These are phyloP conservation scores for Cynopterus sphinx DNA, from an alignment of 2,797 vertebrate genomes.

Conservation along the genomic window DNA sequence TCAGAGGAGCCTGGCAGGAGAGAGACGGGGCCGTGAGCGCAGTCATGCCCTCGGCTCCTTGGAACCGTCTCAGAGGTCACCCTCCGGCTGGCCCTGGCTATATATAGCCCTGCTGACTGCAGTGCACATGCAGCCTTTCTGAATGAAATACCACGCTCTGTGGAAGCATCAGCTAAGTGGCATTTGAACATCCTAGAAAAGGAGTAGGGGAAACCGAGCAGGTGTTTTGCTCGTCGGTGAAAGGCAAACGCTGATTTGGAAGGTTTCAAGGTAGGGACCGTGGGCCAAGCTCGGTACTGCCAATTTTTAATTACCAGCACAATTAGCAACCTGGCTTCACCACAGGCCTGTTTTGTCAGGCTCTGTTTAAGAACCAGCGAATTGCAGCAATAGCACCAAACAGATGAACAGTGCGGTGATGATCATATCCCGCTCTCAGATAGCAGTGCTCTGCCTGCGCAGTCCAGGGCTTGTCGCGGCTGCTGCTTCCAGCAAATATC, in stretches of 20 bases:
- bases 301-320: constrained; percentile 78
- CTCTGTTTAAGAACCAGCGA: constrained; percentile 54
- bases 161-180: constrained; percentile 12
- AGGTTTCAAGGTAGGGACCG: constrained; percentile 19
- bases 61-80: neutral
- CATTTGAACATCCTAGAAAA: constrained; percentile 59
- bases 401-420: neutral
- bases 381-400: neutral
- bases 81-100: neutral
- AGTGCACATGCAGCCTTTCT: neutral
- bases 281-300: constrained; percentile 47
- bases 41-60: neutral
- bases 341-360: constrained; percentile 57
- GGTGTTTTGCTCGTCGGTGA: constrained; percentile 59
- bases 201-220: constrained; percentile 55
- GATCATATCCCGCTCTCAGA: neutral
- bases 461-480: neutral
- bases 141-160: constrained; percentile 57
- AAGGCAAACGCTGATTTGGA: constrained; percentile 59
- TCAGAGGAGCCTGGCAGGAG: constrained; percentile 38
- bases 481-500: neutral
- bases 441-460: neutral
- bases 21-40: neutral
- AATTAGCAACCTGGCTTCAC: constrained; percentile 72
- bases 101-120: constrained; percentile 23